Conservation (phyloP, 2,797 vertebrate species). For the Poeciliopsis turneri region DNA sequence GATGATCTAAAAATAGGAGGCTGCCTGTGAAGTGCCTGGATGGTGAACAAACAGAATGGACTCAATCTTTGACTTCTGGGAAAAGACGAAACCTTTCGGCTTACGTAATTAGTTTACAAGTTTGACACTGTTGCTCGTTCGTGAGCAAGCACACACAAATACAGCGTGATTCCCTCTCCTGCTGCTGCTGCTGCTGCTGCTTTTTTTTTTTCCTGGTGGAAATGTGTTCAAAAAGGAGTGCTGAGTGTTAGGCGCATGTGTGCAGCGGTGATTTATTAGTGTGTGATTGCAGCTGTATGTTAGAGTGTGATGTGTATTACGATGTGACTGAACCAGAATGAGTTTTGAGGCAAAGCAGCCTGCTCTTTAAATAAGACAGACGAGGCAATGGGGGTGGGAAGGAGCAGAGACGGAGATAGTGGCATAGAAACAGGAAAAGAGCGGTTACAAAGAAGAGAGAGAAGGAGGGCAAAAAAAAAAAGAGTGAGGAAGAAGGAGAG, state of each 20-base stretch:
- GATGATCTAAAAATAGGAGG: constrained; percentile 35
- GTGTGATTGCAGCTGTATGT: constrained; percentile 51
- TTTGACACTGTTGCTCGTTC: constrained; percentile 5
- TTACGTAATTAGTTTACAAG: constrained; percentile 18
- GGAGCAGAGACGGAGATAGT: constrained; percentile 27
- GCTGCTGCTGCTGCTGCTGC: neutral
- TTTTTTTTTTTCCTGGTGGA: neutral
- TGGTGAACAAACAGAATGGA: too few relatives aligned
- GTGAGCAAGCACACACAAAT: constrained; percentile 9
- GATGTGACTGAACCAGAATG: constrained; percentile 56
- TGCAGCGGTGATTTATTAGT: constrained; percentile 54
- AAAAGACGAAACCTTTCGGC: constrained; percentile 14
- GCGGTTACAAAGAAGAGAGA: constrained; percentile 22
- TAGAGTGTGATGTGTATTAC: constrained; percentile 54
- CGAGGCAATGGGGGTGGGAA: neutral
- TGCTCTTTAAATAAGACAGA: constrained; percentile 72
- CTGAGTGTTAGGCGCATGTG: constrained; percentile 1
- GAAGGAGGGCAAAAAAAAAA: constrained; percentile 18
- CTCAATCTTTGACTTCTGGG: constrained; percentile 17
- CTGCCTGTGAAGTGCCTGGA: constrained; percentile 34
- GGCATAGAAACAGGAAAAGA: constrained; percentile 43
- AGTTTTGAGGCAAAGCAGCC: constrained; percentile 63
- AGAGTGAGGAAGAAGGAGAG: constrained; percentile 13
- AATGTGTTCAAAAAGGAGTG: constrained; percentile 14
- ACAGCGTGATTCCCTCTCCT: constrained; percentile 13